Conservation (phyloP, 2,113 vertebrate genomes). For the Pedetes capensis region DNA sequence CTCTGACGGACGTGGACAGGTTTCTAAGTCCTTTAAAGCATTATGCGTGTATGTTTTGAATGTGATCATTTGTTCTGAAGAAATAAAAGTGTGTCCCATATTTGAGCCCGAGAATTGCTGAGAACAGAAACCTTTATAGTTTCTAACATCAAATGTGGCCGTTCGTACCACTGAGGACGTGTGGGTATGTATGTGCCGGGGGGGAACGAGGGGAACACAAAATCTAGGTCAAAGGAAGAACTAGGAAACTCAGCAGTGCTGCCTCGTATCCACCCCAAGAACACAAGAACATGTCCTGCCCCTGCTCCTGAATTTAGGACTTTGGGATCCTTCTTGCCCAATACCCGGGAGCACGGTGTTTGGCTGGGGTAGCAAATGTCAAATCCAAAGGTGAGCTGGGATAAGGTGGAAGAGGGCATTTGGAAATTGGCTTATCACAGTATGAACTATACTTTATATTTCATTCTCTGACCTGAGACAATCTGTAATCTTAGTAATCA, state of each 20-base stretch:
- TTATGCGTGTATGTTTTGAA: conserved; percentile 54
- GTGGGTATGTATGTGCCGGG: neutral
- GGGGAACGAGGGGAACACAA: neutral
- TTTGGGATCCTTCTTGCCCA: neutral
- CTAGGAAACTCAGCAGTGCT: neutral
- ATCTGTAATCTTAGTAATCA: conserved; percentile 55
- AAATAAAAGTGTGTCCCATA: conserved; percentile 52
- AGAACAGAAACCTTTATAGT: conserved; percentile 62
- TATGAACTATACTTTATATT: neutral
- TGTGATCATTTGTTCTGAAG: conserved; percentile 45
- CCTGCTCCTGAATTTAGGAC: neutral
- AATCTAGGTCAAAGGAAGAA: conserved; percentile 69
- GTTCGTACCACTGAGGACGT: neutral
- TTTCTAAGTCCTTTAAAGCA: conserved; percentile 54
- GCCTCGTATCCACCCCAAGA: neutral
- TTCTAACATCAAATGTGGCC: conserved; percentile 53
- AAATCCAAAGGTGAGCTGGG: neutral
- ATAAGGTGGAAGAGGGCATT: neutral
- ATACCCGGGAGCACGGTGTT: neutral
- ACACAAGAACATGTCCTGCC: neutral
- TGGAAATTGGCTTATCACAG: conserved; percentile 21
- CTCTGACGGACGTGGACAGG: conserved; percentile 31
- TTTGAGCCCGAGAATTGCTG: conserved; percentile 62
- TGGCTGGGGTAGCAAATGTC: neutral
- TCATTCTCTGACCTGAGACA: conserved; percentile 46